Conservation (phyloP, 2,113 vertebrate species). For the Acrocephalus kingi region DNA sequence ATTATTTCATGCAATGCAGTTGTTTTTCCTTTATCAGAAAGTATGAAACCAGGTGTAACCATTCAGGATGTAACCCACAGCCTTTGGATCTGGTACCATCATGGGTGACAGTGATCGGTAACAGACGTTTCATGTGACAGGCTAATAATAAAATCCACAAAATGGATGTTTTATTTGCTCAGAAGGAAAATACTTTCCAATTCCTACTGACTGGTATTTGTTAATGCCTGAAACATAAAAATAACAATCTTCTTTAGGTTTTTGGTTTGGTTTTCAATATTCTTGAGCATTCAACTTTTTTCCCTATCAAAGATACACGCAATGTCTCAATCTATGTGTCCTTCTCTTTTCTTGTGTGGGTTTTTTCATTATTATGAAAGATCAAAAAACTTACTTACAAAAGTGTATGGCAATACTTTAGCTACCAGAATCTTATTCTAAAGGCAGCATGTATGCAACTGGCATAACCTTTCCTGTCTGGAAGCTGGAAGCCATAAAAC, state of each 20-base stretch:
- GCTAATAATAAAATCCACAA: neutral
- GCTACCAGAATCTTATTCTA: neutral
- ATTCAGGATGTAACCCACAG: neutral
- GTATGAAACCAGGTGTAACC: neutral
- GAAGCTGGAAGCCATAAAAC: neutral
- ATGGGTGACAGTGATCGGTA: neutral
- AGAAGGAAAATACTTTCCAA: neutral
- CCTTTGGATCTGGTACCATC: neutral
- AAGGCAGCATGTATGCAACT: neutral
- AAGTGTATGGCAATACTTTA: neutral
- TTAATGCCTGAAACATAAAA: neutral
- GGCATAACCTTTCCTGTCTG: neutral
- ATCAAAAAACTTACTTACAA: neutral
- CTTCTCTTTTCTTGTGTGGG: neutral
- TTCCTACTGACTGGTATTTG: neutral
- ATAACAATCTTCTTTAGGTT: neutral
- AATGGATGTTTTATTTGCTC: neutral
- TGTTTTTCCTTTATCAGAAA: neutral
- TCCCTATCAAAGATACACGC: neutral
- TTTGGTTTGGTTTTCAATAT: neutral
- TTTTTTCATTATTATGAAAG: neutral
- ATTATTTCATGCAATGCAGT: neutral
- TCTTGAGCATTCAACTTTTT: neutral
- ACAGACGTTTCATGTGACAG: neutral
- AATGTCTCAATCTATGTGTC: neutral